These are phyloP conservation scores for Rhyacichthys aspro DNA, from an alignment of 2,797 vertebrate species.

Conservation along the genomic window DNA sequence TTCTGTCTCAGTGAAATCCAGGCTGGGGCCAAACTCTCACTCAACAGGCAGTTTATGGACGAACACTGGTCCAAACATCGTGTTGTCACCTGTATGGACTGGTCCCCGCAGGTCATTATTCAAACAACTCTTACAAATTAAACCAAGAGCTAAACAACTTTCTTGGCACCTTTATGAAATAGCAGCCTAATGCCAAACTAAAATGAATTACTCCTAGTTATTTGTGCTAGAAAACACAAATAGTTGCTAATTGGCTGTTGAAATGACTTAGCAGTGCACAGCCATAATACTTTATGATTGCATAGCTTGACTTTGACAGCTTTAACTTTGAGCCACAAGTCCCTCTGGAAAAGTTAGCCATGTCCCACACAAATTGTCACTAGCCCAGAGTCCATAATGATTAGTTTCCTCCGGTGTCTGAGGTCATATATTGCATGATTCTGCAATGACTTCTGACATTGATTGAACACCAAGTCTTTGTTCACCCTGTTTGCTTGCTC, in stretches of 20 bases:
- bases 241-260: constrained; percentile 56
- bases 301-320: constrained; percentile 66
- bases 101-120: constrained; percentile 91
- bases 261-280: constrained; percentile 38
- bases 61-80: constrained; percentile 99
- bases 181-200: neutral
- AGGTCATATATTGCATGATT: constrained; percentile 71
- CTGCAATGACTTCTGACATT: constrained; percentile 73
- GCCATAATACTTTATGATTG: constrained; percentile 71
- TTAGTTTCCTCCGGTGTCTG: constrained; percentile 77
- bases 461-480: constrained; percentile 70
- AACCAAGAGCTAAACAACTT: constrained; percentile 9
- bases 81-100: constrained; percentile 97
- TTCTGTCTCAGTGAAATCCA: constrained; percentile 89
- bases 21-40: constrained; percentile 93
- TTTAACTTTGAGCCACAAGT: constrained; percentile 62
- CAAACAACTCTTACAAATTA: constrained; percentile 1
- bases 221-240: constrained; percentile 8
- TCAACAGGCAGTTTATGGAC: constrained; percentile 95
- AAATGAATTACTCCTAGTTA: neutral
- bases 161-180: constrained; percentile 1
- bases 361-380: constrained; percentile 73
- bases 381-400: constrained; percentile 69
- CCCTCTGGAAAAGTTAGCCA: constrained; percentile 66
- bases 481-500: constrained; percentile 49